phyloP scores from a whole-genome alignment of 1,140 invertebrate genomes.

The Theocolax elegans region DNA sequence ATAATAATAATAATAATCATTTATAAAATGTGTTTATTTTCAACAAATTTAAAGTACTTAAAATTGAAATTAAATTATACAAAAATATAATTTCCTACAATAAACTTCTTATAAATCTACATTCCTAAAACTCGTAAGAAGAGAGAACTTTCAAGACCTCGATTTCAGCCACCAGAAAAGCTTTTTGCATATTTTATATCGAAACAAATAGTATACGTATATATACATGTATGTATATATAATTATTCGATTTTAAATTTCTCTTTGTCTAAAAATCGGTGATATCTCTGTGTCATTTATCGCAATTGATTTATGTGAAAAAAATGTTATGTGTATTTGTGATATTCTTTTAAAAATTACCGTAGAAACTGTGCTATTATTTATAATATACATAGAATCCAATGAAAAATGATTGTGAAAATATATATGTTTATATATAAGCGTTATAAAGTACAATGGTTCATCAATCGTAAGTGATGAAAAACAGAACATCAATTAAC shows the following conservation, averaged over 20 bases:
- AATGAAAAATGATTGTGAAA: too few species aligned
- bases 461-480: too few species aligned
- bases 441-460: too few species aligned
- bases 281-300: background rate
- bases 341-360: background rate
- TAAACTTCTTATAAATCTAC: slow-evolving; percentile 1
- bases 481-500: too few species aligned
- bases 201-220: too few species aligned
- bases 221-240: background rate
- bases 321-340: background rate
- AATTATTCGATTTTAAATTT: background rate
- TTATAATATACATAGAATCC: too few species aligned
- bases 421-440: too few species aligned
- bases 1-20: too few species aligned
- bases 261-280: background rate
- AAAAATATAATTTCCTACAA: slow-evolving; percentile 21
- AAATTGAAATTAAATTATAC: slow-evolving; percentile 25
- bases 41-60: slow-evolving; percentile 10
- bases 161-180: background rate
- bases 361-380: too few species aligned
- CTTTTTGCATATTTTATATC: background rate
- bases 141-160: background rate
- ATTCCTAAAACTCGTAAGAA: background rate
- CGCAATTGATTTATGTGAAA: too few species aligned
- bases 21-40: slow-evolving; percentile 29